phyloP scores from a whole-genome alignment of 2,113 vertebrate species.

The Gadus macrocephalus region DNA sequence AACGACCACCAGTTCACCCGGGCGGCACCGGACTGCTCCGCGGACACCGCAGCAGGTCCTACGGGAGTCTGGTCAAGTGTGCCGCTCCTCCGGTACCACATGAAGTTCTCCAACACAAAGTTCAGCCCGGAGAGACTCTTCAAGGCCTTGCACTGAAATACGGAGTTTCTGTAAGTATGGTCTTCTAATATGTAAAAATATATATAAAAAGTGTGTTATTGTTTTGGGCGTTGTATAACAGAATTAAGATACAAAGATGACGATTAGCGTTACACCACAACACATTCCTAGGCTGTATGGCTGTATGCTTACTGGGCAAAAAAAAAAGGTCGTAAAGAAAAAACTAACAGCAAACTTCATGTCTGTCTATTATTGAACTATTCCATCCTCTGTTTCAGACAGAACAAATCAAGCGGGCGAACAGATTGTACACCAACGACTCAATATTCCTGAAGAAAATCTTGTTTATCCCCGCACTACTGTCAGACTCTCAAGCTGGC shows the following conservation, averaged over 20 bases:
- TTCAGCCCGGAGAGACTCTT: conserved; percentile 82
- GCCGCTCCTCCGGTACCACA: conserved; percentile 69
- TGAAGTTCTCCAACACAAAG: conserved; percentile 72
- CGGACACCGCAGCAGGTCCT: conserved; percentile 72
- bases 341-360: too few relatives aligned
- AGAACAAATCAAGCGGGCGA: conserved; percentile 90
- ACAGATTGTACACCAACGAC: conserved; percentile 90
- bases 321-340: too few relatives aligned
- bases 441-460: conserved; percentile 88
- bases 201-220: not conserved
- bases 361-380: too few relatives aligned
- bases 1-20: conserved; percentile 17
- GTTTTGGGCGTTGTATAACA: not conserved
- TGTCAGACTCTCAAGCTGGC: conserved; percentile 52
- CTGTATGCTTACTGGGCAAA: not conserved
- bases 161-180: conserved; percentile 81
- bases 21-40: conserved; percentile 54
- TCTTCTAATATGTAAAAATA: not conserved
- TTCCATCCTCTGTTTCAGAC: conserved; percentile 67
- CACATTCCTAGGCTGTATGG: too few relatives aligned
- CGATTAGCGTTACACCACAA: too few relatives aligned
- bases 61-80: conserved; percentile 80
- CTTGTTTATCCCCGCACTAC: conserved; percentile 77
- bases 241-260: too few relatives aligned
- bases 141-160: conserved; percentile 86